Evolutionary conservation across 2,888 invertebrate genomes (phyloP), one percentile per base, ranked within the genome.

Genomic region (Agonopterix arenella): DNA sequence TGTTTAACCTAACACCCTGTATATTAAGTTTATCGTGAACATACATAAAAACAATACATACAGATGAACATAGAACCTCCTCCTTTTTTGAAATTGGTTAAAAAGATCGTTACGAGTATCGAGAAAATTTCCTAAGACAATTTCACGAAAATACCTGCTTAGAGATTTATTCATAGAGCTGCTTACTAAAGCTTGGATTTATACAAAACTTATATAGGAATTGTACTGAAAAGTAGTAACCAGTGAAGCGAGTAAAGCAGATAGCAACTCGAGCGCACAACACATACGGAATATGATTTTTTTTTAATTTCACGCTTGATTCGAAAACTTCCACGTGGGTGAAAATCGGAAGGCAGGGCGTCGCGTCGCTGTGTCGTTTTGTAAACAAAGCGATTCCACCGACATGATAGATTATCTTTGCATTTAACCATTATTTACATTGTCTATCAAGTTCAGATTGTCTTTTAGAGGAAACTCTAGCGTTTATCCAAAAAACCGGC

Each of bases 221-320:
- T 64, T 59, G 59, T 60, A 64, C 53, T 60, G 60, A 62, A 65
- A 64, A 66, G 59, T 59, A 50, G 61, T 63, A 53, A 50, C 59
- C 61, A 70, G 59, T 63, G 67, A 50, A 58, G 61, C 61, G 62
- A 48, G 56, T 57, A 63, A 66, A 62, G 62, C 64, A 64, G 61
- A 55, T 54, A 46, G 46, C 46, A 56, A 60, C 58, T 59, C 54
- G 55, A 59, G 55, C 50, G 52, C 51, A 42, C 51, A 56, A 50
- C 48, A 49, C 57, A 65, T 59, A 66, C 56, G 59, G 69, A 69
- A 76, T 73, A 74, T 72, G 69, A 63, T 36, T 83, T 79, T 85
- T 84, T 85, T 86, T 84, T 86, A 84, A 86, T 86, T 83, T 85
- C 79, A 84, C 80, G 84, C 80, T 81, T 74, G 78, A 81, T 79